Evolutionary conservation across 2,113 vertebrate species (phyloP).

Genomic region (Acrocephalus kingi): DNA sequence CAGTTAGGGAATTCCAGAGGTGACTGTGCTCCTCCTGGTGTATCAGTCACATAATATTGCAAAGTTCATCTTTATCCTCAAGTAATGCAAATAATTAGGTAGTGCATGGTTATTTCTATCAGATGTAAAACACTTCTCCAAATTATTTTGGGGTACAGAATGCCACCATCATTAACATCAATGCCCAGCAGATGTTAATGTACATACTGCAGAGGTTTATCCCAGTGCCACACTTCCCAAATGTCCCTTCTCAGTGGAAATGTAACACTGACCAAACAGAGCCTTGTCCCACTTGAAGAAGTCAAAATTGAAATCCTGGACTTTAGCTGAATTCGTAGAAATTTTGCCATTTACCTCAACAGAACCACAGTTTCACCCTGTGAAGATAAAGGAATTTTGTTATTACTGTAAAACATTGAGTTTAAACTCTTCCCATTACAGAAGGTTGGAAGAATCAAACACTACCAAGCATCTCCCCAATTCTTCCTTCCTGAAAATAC

Average conservation of each 20-base stretch:
- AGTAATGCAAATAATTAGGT: not conserved
- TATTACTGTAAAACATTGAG: not conserved
- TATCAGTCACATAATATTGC: not conserved
- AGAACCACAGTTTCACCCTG: not conserved
- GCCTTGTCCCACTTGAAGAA: not conserved
- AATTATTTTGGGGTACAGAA: not conserved
- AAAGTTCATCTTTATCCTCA: not conserved
- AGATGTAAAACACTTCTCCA: not conserved
- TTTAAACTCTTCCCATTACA: too few relatives aligned
- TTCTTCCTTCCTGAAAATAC: not conserved
- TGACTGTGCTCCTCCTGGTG: not conserved
- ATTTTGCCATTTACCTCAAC: not conserved
- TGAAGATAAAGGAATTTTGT: not conserved
- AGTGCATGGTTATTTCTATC: not conserved
- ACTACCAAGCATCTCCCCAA: not conserved
- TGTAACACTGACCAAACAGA: not conserved
- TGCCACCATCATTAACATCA: not conserved
- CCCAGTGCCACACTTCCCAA: not conserved
- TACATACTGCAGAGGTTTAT: not conserved
- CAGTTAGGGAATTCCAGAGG: not conserved
- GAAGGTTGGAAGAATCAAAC: too few relatives aligned
- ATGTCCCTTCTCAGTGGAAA: not conserved
- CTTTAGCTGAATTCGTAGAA: not conserved
- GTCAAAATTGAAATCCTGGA: not conserved
- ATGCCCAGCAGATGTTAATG: not conserved